Evolutionary conservation across 1,140 invertebrate species (phyloP).

Genomic region (Zaprionus africanus): DNA sequence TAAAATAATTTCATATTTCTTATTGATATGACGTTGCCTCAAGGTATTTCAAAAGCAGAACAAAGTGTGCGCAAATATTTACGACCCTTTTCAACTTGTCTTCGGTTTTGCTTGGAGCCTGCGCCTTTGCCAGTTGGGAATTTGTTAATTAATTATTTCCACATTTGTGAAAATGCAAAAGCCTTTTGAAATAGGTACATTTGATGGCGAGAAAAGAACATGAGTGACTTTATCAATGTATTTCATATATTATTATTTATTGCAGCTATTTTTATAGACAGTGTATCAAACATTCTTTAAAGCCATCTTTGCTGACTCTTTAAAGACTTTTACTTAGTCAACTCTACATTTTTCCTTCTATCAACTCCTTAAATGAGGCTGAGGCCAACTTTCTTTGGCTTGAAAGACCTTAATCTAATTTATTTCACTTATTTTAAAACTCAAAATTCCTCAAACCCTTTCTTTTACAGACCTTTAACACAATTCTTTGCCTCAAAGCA

Average conservation of each 20-base stretch:
- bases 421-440: too few relatives aligned
- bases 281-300: too few relatives aligned
- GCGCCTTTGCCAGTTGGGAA: not conserved
- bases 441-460: too few relatives aligned
- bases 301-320: too few relatives aligned
- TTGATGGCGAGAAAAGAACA: not conserved
- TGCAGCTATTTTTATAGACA: not conserved
- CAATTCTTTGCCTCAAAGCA: not conserved
- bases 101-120: not conserved
- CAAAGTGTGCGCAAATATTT: slow-evolving; percentile 7
- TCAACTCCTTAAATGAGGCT: too few relatives aligned
- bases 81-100: slow-evolving; percentile 21
- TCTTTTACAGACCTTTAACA: not conserved
- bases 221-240: not conserved
- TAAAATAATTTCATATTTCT: slow-evolving; percentile 16
- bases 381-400: too few relatives aligned
- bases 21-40: not conserved
- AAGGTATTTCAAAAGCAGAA: not conserved
- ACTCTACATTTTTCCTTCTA: too few relatives aligned
- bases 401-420: too few relatives aligned
- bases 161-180: not conserved
- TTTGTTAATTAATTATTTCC: slow-evolving; percentile 10
- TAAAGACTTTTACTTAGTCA: too few relatives aligned
- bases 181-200: not conserved
- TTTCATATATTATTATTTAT: not conserved